These are phyloP conservation scores for Apostichopus japonicus DNA, from an alignment of 35 echinoderm and acorn worm genomes.

Conservation along the genomic window DNA sequence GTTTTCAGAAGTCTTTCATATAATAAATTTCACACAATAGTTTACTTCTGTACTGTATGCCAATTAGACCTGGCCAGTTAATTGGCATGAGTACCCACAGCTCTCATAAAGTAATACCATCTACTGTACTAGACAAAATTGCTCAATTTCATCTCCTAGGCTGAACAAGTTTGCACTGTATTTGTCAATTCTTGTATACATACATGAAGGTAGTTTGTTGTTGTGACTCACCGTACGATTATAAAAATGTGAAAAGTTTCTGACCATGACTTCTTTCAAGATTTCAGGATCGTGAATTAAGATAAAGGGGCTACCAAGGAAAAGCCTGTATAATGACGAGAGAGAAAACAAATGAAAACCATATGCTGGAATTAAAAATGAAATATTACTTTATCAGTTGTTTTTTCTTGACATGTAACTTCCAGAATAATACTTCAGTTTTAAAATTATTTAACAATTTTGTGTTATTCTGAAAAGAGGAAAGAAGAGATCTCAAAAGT, in stretches of 20 bases:
- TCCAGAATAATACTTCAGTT: no score
- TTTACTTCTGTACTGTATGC: no score
- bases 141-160: background rate
- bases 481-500: no score
- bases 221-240: constrained; percentile 21
- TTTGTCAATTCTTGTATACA: no score
- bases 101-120: background rate
- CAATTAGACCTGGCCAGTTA: no score
- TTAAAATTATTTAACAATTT: no score
- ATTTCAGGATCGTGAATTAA: constrained; percentile 5
- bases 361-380: background rate
- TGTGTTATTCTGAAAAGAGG: no score
- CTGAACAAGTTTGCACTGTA: background rate
- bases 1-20: no score
- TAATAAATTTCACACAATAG: no score
- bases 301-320: background rate
- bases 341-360: background rate
- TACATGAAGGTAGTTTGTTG: no score
- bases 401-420: no score
- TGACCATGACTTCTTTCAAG: constrained; percentile 24
- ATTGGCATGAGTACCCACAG: no score
- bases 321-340: background rate
- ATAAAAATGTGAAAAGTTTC: constrained; percentile 45
- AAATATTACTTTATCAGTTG: background rate
- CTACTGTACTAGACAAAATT: background rate